Percentiles rank a stretch among this genome's conserved stretches.
Conservation (phyloP, 1,140 invertebrate species). For the Hesperophylax magnus region DNA sequence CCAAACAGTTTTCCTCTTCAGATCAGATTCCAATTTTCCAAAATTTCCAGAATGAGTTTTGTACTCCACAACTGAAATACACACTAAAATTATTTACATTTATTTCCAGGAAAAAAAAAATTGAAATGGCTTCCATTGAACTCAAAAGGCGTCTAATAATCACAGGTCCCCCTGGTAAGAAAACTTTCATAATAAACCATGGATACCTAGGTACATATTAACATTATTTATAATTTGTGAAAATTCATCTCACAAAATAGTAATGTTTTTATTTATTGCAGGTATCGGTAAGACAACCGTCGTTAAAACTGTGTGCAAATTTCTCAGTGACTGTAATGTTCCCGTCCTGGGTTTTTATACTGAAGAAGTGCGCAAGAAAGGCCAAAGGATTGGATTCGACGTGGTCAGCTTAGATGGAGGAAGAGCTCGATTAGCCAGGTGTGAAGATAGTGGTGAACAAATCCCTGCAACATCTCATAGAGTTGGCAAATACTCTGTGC, state of each 20-base stretch:
- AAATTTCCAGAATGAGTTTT: too few species aligned
- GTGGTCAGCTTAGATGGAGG: slow-evolving; percentile 67
- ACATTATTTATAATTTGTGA: not conserved
- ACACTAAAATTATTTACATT: not conserved
- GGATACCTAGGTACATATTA: not conserved
- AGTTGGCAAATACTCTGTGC: slow-evolving; percentile 70
- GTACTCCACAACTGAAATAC: not conserved
- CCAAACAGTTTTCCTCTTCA: too few species aligned
- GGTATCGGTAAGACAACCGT: slow-evolving; percentile 73
- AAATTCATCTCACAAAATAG: not conserved
- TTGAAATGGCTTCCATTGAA: slow-evolving; percentile 26
- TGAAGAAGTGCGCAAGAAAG: slow-evolving; percentile 68
- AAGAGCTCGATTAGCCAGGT: slow-evolving; percentile 64
- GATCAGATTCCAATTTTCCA: too few species aligned
- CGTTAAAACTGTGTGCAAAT: slow-evolving; percentile 63
- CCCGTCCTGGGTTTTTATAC: slow-evolving; percentile 69
- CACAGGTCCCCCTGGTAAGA: slow-evolving; percentile 51
- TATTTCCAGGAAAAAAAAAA: not conserved
- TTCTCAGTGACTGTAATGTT: slow-evolving; percentile 60
- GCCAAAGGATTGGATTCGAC: slow-evolving; percentile 70
- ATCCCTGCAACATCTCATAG: slow-evolving; percentile 58
- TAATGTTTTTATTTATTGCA: slow-evolving; percentile 53
- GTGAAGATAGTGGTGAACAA: slow-evolving; percentile 45
- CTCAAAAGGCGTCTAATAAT: slow-evolving; percentile 33
- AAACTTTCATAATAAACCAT: not conserved